Evolutionary conservation across 2,888 invertebrate genomes (phyloP).

Genomic region (Phorcus lineatus): DNA sequence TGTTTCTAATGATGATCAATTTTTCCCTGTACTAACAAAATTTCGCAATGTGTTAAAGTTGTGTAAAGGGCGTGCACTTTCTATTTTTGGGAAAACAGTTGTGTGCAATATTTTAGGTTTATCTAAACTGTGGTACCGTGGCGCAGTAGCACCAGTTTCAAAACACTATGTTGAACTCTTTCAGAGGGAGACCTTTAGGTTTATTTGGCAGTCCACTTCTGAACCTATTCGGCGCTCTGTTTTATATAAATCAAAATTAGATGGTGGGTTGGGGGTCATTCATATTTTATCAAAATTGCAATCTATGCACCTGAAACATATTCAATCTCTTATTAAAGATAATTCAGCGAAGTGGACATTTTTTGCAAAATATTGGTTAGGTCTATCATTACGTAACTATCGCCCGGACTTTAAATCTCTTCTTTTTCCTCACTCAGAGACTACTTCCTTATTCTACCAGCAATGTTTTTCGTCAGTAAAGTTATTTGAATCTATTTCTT

Average conservation of each 20-base stretch:
- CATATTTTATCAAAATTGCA: conserved; percentile 31
- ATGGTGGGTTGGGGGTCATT: conserved; percentile 33
- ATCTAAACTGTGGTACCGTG: conserved; percentile 32
- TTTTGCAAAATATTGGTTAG: conserved; percentile 28
- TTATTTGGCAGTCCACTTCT: conserved; percentile 30
- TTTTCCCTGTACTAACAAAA: neutral
- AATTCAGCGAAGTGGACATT: conserved; percentile 31
- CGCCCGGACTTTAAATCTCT: conserved; percentile 23
- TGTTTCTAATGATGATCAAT: conserved; percentile 25
- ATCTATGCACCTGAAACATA: conserved; percentile 28
- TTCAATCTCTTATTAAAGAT: conserved; percentile 27
- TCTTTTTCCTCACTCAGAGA: conserved; percentile 32
- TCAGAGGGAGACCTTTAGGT: conserved; percentile 26
- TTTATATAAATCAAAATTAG: conserved; percentile 27
- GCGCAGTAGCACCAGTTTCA: conserved; percentile 11
- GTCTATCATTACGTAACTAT: conserved; percentile 12
- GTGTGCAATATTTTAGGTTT: conserved; percentile 34
- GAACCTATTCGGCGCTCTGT: conserved; percentile 11
- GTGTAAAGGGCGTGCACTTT: neutral
- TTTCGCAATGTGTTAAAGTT: too few species aligned
- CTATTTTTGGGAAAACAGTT: conserved; percentile 32
- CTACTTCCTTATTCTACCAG: conserved; percentile 29
- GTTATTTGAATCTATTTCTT: neutral
- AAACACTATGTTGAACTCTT: conserved; percentile 26
- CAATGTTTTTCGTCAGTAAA: conserved; percentile 17